Conservation (phyloP, 2,797 vertebrate genomes). For the Microchirus variegatus region DNA sequence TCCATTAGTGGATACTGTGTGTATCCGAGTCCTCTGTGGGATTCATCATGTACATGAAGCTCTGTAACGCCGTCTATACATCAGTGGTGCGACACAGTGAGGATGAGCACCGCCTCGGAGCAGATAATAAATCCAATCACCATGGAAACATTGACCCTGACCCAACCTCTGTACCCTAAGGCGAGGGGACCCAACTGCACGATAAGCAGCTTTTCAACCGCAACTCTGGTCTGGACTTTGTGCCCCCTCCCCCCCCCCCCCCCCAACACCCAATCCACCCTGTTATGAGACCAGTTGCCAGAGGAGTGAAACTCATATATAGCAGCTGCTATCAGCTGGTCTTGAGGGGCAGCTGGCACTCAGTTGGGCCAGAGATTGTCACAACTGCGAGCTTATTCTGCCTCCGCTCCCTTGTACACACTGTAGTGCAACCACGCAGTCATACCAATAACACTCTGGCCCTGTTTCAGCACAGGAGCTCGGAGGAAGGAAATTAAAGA, state of each 20-base stretch:
- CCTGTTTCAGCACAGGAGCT: constrained; percentile 48
- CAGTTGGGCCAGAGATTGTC: constrained; percentile 39
- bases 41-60: constrained; percentile 11
- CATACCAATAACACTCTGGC: constrained; percentile 51
- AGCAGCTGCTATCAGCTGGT: constrained; percentile 46
- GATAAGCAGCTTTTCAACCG: constrained; percentile 57
- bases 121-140: constrained; percentile 42
- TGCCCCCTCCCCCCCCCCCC: too few relatives aligned
- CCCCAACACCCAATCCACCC: constrained; percentile 41
- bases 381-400: constrained; percentile 41
- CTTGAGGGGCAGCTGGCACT: constrained; percentile 28
- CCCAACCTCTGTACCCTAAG: constrained; percentile 14
- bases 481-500: constrained; percentile 55
- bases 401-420: constrained; percentile 6
- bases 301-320: constrained; percentile 57
- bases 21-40: constrained; percentile 11
- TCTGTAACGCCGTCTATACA: constrained; percentile 11
- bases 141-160: constrained; percentile 46
- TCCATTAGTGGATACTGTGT: constrained; percentile 14
- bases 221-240: constrained; percentile 24
- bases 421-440: constrained; percentile 48
- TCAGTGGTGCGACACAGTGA: constrained; percentile 20
- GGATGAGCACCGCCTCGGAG: constrained; percentile 37
- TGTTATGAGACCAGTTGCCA: constrained; percentile 52
- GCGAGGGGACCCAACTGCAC: constrained; percentile 31